Evolutionary conservation across 2,888 invertebrate species (phyloP).

Genomic region (Folsomia manolachei): DNA sequence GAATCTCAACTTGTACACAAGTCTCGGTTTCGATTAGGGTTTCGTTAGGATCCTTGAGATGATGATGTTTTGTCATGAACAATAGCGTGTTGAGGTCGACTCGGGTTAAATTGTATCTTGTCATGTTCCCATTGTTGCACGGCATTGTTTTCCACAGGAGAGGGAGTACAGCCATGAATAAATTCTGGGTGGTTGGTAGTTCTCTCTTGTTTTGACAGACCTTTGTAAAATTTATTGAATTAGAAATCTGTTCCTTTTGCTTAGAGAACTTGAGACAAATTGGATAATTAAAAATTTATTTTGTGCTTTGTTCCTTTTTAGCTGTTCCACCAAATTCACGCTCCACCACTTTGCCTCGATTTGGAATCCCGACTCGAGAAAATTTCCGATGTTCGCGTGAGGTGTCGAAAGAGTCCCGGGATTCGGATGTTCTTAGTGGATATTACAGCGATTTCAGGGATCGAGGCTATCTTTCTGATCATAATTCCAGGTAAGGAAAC

Average conservation of each 20-base stretch:
- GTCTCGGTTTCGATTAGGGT: no score
- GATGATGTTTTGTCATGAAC: not conserved
- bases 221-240: not conserved
- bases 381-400: constrained; percentile 48
- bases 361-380: constrained; percentile 43
- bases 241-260: not conserved
- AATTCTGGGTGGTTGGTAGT: not conserved
- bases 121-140: no score
- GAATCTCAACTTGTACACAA: no score
- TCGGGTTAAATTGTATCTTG: not conserved
- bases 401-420: constrained; percentile 49
- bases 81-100: not conserved
- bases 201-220: not conserved
- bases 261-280: not conserved
- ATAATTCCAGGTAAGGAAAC: constrained; percentile 72
- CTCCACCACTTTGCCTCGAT: constrained; percentile 50
- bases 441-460: constrained; percentile 73
- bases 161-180: no score
- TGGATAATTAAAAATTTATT: not conserved
- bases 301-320: constrained; percentile 28
- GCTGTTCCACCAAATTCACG: constrained; percentile 51
- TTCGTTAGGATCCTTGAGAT: no score
- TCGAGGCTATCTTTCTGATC: constrained; percentile 76
- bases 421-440: constrained; percentile 50
- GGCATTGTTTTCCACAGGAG: no score